phyloP scores from a whole-genome alignment of 2,113 vertebrate species.

The Sitta europaea region DNA sequence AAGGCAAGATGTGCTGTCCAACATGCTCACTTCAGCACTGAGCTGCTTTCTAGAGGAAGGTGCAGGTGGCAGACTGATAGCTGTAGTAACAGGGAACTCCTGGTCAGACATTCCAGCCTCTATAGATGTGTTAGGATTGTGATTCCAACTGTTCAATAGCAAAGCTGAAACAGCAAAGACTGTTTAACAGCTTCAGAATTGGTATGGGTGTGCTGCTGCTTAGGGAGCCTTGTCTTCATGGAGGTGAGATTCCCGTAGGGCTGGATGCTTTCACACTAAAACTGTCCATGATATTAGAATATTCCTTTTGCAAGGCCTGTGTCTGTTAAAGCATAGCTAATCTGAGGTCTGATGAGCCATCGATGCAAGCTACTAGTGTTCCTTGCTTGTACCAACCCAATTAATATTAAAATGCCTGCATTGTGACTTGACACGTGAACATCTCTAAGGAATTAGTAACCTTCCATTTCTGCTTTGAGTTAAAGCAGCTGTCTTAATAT shows the following conservation, averaged over 20 bases:
- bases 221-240: neutral
- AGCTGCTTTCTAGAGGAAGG: neutral
- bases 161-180: neutral
- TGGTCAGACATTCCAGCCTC: neutral
- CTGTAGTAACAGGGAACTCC: neutral
- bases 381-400: neutral
- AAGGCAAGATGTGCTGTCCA: neutral
- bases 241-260: neutral
- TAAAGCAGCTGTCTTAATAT: conserved; percentile 11
- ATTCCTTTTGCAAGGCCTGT: neutral
- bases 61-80: neutral
- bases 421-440: neutral
- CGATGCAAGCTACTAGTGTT: neutral
- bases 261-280: neutral
- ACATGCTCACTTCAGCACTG: fast-evolving
- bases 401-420: neutral
- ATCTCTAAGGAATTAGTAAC: conserved; percentile 18
- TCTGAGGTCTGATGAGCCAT: neutral
- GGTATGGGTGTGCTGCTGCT: neutral
- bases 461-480: neutral
- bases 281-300: neutral
- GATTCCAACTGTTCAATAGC: neutral
- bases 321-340: neutral
- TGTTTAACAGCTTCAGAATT: neutral
- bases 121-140: neutral